phyloP scores from a whole-genome alignment of 1,140 invertebrate species.

The Brachionus rotundiformis region DNA sequence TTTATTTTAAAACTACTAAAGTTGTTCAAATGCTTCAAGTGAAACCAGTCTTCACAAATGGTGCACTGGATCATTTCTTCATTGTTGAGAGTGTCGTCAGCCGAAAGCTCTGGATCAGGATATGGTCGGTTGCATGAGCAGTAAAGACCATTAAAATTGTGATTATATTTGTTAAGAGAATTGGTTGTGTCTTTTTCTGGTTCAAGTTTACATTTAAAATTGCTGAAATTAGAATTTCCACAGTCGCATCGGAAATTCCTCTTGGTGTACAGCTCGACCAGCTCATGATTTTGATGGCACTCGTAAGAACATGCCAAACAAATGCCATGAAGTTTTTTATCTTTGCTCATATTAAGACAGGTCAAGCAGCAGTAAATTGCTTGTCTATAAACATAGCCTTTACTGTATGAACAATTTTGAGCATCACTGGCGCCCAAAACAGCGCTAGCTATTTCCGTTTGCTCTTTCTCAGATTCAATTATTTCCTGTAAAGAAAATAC shows the following conservation, averaged over 20 bases:
- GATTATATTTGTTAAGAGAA: conserved; percentile 60
- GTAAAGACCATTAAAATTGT: conserved; percentile 87
- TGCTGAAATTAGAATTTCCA: conserved; percentile 81
- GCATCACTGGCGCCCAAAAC: conserved; percentile 30
- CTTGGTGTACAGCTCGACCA: conserved; percentile 96
- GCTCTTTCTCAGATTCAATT: conserved; percentile 42
- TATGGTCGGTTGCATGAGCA: conserved; percentile 91
- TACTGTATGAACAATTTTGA: conserved; percentile 53
- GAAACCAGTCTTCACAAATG: conserved; percentile 97
- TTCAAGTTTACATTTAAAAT: conserved; percentile 54
- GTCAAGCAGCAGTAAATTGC: conserved; percentile 91
- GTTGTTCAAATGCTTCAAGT: conserved; percentile 61
- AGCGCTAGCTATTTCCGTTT: conserved; percentile 39
- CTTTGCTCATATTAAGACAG: conserved; percentile 69
- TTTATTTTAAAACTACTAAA: conserved; percentile 65
- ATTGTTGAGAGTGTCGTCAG: conserved; percentile 66
- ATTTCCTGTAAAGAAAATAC: conserved; percentile 47
- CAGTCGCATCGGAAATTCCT: conserved; percentile 93
- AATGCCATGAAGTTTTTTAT: conserved; percentile 61
- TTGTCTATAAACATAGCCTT: conserved; percentile 91
- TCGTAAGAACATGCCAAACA: conserved; percentile 90
- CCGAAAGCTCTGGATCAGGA: conserved; percentile 79
- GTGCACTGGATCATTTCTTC: conserved; percentile 96
- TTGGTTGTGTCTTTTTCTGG: conserved; percentile 57
- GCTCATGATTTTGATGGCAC: conserved; percentile 92